Percentiles rank a stretch among this genome's conserved stretches.
Conservation (phyloP, 1,140 invertebrate species). For the Steinernema feltiae region DNA sequence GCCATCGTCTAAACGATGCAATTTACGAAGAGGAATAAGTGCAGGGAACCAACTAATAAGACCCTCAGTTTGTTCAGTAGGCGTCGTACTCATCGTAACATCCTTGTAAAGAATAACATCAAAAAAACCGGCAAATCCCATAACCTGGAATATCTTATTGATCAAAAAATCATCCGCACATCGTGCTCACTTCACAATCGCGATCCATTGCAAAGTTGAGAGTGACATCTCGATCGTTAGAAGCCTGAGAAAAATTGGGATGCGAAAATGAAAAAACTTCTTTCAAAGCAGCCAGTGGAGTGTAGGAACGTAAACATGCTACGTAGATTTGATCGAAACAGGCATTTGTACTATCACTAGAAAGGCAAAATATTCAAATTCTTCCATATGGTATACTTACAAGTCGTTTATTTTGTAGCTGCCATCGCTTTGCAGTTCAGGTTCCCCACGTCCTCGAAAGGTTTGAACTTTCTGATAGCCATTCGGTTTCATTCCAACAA, state of each 20-base stretch:
- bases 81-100: conserved; percentile 41
- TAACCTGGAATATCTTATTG: too few species aligned
- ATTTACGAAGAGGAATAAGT: conserved; percentile 44
- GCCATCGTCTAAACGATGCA: conserved; percentile 32
- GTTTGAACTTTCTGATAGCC: background rate
- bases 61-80: conserved; percentile 29
- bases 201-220: conserved; percentile 17
- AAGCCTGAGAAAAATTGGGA: conserved; percentile 28
- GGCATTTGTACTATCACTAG: background rate
- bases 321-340: conserved; percentile 47
- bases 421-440: conserved; percentile 14
- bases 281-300: conserved; percentile 22
- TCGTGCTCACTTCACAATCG: conserved; percentile 31
- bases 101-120: conserved; percentile 43
- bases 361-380: background rate
- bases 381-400: conserved; percentile 20
- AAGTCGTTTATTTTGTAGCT: conserved; percentile 12
- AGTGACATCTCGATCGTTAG: conserved; percentile 22
- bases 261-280: conserved; percentile 44
- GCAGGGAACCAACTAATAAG: conserved; percentile 54
- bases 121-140: conserved; percentile 54
- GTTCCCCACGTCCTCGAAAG: background rate
- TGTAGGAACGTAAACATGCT: conserved; percentile 35
- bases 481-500: background rate
- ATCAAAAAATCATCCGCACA: too few species aligned